phyloP scores from a whole-genome alignment of 2,113 vertebrate genomes.

The Equus quagga region DNA sequence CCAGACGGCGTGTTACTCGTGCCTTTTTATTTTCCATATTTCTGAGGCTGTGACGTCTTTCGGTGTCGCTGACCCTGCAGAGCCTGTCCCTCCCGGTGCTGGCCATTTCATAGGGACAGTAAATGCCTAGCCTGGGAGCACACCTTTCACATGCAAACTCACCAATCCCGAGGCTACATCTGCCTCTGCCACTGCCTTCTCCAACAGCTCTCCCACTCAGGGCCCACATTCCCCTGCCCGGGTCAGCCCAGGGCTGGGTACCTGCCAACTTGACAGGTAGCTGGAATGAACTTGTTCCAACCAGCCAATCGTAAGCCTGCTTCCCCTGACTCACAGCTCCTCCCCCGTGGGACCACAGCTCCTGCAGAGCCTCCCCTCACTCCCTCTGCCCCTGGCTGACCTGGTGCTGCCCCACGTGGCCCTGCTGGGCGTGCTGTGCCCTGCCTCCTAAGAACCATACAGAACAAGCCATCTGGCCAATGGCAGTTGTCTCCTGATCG shows the following conservation, averaged over 20 bases:
- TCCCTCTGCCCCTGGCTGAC: not conserved
- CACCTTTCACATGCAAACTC: not conserved
- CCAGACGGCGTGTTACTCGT: accelerated
- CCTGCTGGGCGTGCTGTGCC: not conserved
- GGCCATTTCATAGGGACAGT: not conserved
- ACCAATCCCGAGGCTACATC: not conserved
- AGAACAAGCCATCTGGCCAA: not conserved
- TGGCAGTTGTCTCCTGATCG: not conserved
- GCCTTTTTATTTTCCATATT: not conserved
- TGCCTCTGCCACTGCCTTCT: not conserved
- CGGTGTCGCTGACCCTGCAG: not conserved
- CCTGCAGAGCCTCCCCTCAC: no score
- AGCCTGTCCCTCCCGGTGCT: not conserved
- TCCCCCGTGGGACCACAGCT: not conserved
- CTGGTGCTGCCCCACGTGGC: not conserved
- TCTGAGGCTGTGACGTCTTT: not conserved
- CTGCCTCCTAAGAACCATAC: not conserved
- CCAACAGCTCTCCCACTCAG: accelerated
- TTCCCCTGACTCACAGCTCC: no score
- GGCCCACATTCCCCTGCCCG: not conserved
- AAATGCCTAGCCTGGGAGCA: accelerated
- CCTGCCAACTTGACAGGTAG: not conserved
- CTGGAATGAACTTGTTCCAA: not conserved
- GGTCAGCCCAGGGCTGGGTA: not conserved
- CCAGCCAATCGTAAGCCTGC: not conserved